Evolutionary conservation across 2,113 vertebrate species (phyloP), one percentile per base, ranked within the genome.

Genomic region (Vidua chalybeata): DNA sequence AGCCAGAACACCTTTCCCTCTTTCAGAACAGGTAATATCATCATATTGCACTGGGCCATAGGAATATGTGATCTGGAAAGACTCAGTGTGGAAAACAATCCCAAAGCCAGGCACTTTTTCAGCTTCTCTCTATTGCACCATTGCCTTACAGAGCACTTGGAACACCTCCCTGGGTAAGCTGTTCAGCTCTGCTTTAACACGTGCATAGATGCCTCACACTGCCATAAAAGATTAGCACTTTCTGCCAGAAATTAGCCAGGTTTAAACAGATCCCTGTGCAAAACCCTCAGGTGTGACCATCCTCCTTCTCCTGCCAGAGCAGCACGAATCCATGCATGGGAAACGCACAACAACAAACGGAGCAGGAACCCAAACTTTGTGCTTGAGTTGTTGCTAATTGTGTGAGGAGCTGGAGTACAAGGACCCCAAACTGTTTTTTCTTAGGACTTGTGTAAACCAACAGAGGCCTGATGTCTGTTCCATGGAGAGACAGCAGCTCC

Each of bases 311-410:
- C 66, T 46, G 76, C 64, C 58, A 35, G 41, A 78, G 76, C 61
- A 78, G n/a, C 30, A 8, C 0, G 0, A 31, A 46, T 33, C 5
- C 13, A 3, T 18, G 24, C 27, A 5, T 2, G 41, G 33, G 43
- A 75, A 84, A 54, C 3, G 48, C 48, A n/a, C 1, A 0, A 14
- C 72, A 75, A 67, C 35, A 62, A 49, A 17, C 2, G 2, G 46
- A 75, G 77, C 58, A 69, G 48, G 67, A 93, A 33, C 54, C 21
- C 80, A 78, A 67, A 77, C 28, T 51, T 27, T 48, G 39, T 77
- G 79, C n/a, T 56, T 68, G 56, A 48, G 5, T 62, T 75, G 9
- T 23, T 43, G 54, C 37, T 82, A 68, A 67, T 41, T 46, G 9
- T 33, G 39, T 49, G 52, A 89, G 43, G 48, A 90, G 82, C 17